Evolutionary conservation across 2,888 invertebrate species (phyloP).

Genomic region (Pheosia gnoma): DNA sequence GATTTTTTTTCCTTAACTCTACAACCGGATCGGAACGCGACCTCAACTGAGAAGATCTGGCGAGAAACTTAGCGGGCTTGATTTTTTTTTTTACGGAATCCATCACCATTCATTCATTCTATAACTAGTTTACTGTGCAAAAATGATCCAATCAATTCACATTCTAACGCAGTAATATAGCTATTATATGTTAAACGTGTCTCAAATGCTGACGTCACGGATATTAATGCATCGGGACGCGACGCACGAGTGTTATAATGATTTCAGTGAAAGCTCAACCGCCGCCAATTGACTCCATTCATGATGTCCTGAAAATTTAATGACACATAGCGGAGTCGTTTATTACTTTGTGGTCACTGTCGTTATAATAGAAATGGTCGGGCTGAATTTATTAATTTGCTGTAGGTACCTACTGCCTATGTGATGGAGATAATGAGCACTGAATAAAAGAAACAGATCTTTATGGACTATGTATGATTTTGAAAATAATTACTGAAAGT

Average conservation of each 20-base stretch:
- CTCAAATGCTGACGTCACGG: neutral
- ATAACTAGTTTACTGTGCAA: neutral
- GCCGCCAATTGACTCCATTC: constrained; percentile 52
- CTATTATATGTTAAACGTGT: neutral
- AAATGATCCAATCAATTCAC: neutral
- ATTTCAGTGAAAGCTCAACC: constrained; percentile 43
- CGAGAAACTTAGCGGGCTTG: too few species aligned
- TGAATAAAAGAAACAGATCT: too few species aligned
- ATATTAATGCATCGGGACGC: constrained; percentile 1
- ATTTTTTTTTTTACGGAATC: too few species aligned
- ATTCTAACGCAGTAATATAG: neutral
- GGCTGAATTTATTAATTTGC: neutral
- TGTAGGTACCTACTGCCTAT: too few species aligned
- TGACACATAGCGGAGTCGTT: constrained; percentile 31
- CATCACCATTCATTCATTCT: neutral
- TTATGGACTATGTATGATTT: too few species aligned
- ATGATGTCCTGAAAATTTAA: constrained; percentile 39
- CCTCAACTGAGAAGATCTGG: too few species aligned
- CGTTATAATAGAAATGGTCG: neutral
- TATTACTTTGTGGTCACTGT: constrained; percentile 28
- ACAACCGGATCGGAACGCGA: too few species aligned
- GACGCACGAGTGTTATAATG: constrained; percentile 31
- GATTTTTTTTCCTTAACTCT: too few species aligned
- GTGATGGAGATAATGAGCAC: too few species aligned
- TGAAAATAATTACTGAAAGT: too few species aligned